Conservation (phyloP, 2,888 invertebrate genomes). For the Cephalotes varians region DNA sequence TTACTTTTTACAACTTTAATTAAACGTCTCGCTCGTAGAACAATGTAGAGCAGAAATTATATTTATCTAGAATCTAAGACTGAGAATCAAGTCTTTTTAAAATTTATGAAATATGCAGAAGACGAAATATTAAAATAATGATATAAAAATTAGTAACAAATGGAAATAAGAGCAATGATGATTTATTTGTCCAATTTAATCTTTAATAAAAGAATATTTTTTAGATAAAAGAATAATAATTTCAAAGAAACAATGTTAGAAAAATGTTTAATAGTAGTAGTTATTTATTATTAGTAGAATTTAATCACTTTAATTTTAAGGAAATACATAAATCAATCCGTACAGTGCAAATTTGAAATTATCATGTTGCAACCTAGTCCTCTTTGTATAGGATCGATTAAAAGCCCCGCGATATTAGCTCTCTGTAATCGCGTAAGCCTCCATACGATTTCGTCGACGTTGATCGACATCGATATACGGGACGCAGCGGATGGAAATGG, state of each 20-base stretch:
- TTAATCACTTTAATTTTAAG: background rate
- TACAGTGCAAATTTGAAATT: background rate
- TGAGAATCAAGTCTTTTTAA: conserved; percentile 3
- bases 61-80: conserved; percentile 9
- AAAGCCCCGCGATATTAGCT: conserved; percentile 39
- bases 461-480: conserved; percentile 51
- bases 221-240: background rate
- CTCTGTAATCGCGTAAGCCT: conserved; percentile 51
- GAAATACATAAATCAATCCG: background rate
- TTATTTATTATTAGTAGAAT: background rate
- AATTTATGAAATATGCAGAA: conserved; percentile 16
- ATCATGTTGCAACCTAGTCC: conserved; percentile 1
- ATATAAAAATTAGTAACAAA: background rate
- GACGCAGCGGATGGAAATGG: conserved; percentile 65
- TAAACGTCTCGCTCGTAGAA: conserved; percentile 21
- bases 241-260: background rate
- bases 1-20: conserved; percentile 41
- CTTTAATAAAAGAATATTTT: background rate
- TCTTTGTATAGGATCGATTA: conserved; percentile 25
- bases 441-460: conserved; percentile 41
- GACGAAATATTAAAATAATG: background rate
- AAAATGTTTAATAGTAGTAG: background rate
- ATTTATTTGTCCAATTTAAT: background rate
- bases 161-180: background rate
- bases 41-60: conserved; percentile 28